Conservation (phyloP, 2,113 vertebrate genomes). For the Psephotus haematonotus region DNA sequence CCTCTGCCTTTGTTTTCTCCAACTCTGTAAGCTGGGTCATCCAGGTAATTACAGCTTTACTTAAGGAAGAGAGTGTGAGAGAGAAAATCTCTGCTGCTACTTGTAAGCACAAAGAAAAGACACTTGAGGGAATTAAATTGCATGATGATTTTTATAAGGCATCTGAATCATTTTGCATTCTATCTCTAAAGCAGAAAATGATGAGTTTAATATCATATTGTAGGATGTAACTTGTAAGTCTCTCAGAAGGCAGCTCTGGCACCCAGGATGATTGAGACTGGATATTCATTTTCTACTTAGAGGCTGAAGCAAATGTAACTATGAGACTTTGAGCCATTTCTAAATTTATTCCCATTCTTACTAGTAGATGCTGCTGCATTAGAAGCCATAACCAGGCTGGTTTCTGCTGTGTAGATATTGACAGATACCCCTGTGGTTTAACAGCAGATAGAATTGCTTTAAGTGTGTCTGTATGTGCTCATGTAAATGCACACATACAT, state of each 20-base stretch:
- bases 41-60: slow-evolving; percentile 65
- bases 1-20: slow-evolving; percentile 56
- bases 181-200: slow-evolving; percentile 75
- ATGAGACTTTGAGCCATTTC: slow-evolving; percentile 38
- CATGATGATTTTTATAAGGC: slow-evolving; percentile 70
- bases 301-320: slow-evolving; percentile 55
- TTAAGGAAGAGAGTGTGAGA: background rate
- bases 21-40: slow-evolving; percentile 28
- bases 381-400: background rate
- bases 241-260: slow-evolving; percentile 62
- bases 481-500: background rate
- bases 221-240: slow-evolving; percentile 62
- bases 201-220: slow-evolving; percentile 77
- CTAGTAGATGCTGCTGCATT: background rate
- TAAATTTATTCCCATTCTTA: background rate
- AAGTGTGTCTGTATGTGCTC: background rate
- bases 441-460: background rate
- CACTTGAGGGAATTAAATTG: slow-evolving; percentile 77
- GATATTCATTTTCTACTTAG: slow-evolving; percentile 53
- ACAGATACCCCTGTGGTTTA: background rate
- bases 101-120: slow-evolving; percentile 70
- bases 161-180: slow-evolving; percentile 76
- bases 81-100: slow-evolving; percentile 32
- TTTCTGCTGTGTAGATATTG: background rate
- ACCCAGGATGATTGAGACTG: slow-evolving; percentile 47